Base-by-base conservation (phyloP, 2,797 vertebrate species). In the Crocidura indochinensis region DNA sequence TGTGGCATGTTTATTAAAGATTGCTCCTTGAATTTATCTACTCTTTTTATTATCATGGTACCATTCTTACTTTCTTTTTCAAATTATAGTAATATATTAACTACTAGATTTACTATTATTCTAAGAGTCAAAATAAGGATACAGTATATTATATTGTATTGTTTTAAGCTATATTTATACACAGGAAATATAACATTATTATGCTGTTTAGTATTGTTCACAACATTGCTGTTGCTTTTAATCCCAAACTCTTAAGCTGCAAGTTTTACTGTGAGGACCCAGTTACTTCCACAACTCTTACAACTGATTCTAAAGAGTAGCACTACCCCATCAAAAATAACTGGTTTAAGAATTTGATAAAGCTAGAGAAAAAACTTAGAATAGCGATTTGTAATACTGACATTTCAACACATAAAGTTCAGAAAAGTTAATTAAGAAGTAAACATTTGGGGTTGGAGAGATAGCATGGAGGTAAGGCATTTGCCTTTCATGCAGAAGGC, bases 1-100 rank as follows among this genome's bases (percentile, higher is more conserved):
- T 12, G 51, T 9, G 8, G 27, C 9, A 65, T 65, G 64, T 75
- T 87, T 60, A 77, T 27, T 11, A 17, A 46, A 77, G 15, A 65
- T 64, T 78, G 80, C 15, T 84, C 17, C 80, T 84, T 87, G 49
- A 29, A 60, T 73, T 46, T 10, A 68, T 60, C 73, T 87, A 53
- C 29, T 78, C 71, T 73, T 81, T 86, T 87, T 53, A 53, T 53
- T 53, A 12, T 53, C 51, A 10, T 4, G 12, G 51, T 53, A 14
- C 9, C 51, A 14, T 12, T 53, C 51, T 14, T 53, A 53, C 3
- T 53, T 53, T 53, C 17, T 14, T 53, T 53, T 53, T 53, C 15
- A 17, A 14, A 53, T 53, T 53, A 17, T 53, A 53, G 17, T 53
- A 53, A 53, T 17, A 53, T 12, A 53, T 53, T 53, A 14, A 14